phyloP scores from a whole-genome alignment of 2,113 vertebrate species.

The Glareola pratincola region DNA sequence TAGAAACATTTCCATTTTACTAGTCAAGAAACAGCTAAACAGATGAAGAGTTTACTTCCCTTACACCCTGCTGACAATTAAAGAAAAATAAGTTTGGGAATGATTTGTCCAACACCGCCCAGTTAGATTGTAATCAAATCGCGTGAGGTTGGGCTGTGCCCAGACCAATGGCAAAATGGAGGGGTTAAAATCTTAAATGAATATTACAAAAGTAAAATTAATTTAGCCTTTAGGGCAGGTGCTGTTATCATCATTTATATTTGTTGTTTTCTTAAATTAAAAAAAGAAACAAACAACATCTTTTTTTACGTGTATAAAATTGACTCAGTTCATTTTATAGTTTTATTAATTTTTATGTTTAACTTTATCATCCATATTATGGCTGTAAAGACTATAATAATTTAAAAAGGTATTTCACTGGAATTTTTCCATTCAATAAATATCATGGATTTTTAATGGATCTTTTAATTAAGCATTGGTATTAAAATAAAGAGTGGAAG shows the following conservation, averaged over 20 bases:
- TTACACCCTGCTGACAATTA: background rate
- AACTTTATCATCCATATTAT: background rate
- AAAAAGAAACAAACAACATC: background rate
- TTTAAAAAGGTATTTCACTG: background rate
- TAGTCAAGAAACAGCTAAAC: background rate
- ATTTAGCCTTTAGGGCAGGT: background rate
- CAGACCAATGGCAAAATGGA: background rate
- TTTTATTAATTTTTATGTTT: conserved; percentile 14
- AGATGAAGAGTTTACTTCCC: background rate
- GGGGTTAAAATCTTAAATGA: background rate
- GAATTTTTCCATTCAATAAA: background rate
- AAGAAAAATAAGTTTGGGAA: background rate
- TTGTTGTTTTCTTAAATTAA: background rate
- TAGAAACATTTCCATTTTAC: background rate
- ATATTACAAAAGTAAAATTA: background rate
- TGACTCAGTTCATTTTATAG: background rate
- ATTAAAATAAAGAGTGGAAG: background rate
- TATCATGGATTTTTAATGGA: background rate
- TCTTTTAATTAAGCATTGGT: background rate
- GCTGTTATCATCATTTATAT: background rate
- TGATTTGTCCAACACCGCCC: background rate
- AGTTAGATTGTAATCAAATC: background rate
- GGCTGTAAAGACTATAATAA: background rate
- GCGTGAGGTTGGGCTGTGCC: background rate
- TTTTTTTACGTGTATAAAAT: background rate